Conservation (phyloP, 35 echinoderm and acorn worm species). For the Stichopus chloronotus region DNA sequence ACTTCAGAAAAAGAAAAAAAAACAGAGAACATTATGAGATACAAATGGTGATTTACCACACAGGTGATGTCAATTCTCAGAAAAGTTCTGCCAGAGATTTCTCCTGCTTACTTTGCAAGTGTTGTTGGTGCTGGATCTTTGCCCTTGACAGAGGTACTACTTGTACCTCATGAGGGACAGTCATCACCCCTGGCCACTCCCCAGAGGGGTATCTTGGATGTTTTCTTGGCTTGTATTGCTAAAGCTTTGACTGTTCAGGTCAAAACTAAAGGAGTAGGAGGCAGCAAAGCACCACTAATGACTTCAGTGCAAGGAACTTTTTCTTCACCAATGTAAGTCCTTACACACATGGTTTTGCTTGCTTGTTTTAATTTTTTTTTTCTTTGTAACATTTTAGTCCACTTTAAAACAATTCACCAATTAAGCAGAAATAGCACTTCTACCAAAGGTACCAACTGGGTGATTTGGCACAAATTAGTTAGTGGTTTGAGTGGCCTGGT, state of each 20-base stretch:
- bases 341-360: neutral
- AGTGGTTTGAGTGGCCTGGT: too few species aligned
- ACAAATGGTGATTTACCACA: too few species aligned
- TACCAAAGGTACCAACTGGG: too few species aligned
- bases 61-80: slow-evolving; percentile 90
- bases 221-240: slow-evolving; percentile 88
- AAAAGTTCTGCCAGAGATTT: slow-evolving; percentile 83
- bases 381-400: too few species aligned
- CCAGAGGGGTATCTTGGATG: slow-evolving; percentile 81
- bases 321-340: slow-evolving; percentile 25
- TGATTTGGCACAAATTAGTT: too few species aligned
- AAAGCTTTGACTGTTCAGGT: slow-evolving; percentile 88
- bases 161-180: slow-evolving; percentile 61
- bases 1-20: too few species aligned
- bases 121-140: slow-evolving; percentile 66
- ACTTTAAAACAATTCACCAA: too few species aligned
- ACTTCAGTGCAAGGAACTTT: slow-evolving; percentile 51
- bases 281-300: slow-evolving; percentile 63
- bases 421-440: too few species aligned
- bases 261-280: slow-evolving; percentile 79
- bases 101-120: slow-evolving; percentile 82
- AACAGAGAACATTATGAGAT: too few species aligned
- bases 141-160: slow-evolving; percentile 76
- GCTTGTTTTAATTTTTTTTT: too few species aligned
- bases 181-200: slow-evolving; percentile 43